These are phyloP conservation scores for Alosa alosa DNA, from an alignment of 2,113 vertebrate genomes.

Conservation along the genomic window DNA sequence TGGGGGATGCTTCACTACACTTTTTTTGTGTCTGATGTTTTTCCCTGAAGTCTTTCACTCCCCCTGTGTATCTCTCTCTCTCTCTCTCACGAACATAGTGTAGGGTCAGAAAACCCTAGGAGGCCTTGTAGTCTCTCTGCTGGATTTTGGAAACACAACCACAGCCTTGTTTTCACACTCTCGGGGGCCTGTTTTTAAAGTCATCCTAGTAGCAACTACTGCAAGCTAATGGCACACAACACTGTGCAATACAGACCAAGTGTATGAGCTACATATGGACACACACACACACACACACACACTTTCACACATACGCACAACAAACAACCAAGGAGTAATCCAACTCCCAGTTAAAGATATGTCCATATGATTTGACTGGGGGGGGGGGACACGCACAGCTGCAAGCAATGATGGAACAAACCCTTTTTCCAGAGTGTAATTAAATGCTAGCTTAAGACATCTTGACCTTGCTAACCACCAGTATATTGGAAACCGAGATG, in stretches of 20 bases:
- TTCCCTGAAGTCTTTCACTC: not conserved
- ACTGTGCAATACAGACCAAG: not conserved
- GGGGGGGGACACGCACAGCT: not conserved
- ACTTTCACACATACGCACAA: not conserved
- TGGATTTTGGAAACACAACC: not conserved
- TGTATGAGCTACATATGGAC: not conserved
- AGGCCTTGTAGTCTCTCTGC: not conserved
- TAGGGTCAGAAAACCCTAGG: not conserved
- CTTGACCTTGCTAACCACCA: too few species aligned
- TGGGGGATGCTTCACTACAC: not conserved
- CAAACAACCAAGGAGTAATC: not conserved
- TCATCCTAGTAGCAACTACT: conserved; percentile 10
- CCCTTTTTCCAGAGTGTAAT: not conserved
- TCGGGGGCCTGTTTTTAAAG: not conserved
- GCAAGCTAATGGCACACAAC: not conserved
- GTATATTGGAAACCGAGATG: too few species aligned
- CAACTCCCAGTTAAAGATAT: not conserved
- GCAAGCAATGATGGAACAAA: not conserved
- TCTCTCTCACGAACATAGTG: not conserved
- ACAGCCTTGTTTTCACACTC: not conserved
- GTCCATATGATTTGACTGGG: not conserved
- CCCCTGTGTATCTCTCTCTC: not conserved
- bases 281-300: not conserved
- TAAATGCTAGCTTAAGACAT: not conserved
- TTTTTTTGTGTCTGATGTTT: not conserved